These are phyloP conservation scores for Girardinus metallicus DNA, from an alignment of 2,797 vertebrate genomes.

Conservation along the genomic window DNA sequence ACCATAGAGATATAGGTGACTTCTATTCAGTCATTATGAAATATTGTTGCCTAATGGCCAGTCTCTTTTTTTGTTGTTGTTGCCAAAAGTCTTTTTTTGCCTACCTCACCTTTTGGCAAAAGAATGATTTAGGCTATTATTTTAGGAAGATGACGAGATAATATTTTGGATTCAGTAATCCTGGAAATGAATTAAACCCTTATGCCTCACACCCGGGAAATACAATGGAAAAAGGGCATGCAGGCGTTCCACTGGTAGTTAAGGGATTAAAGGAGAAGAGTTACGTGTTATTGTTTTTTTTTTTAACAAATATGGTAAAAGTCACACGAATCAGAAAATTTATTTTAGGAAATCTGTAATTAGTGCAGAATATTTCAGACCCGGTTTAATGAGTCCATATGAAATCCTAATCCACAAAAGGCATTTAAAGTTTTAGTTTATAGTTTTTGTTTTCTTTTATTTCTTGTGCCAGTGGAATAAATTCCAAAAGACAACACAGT, in stretches of 20 bases:
- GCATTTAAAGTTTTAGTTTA: not conserved
- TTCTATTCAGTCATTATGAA: not conserved
- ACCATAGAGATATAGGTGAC: not conserved
- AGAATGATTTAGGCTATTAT: not conserved
- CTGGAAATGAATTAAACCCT: not conserved
- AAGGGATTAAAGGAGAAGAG: too few species aligned
- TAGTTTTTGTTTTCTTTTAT: not conserved
- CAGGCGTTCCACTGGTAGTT: too few species aligned
- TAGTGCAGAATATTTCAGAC: not conserved
- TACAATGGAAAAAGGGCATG: too few species aligned
- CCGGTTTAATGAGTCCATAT: not conserved
- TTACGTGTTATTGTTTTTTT: not conserved
- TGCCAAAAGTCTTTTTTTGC: too few species aligned
- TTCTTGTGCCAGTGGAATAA: not conserved
- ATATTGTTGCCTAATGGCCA: not conserved
- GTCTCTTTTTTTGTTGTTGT: too few species aligned
- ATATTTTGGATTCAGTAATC: not conserved
- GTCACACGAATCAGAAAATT: not conserved
- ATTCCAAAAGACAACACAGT: not conserved
- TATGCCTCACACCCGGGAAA: too few species aligned
- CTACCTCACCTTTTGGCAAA: too few species aligned
- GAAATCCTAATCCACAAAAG: not conserved
- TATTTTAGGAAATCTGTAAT: not conserved
- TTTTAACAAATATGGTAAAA: not conserved
- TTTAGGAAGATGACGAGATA: not conserved